A percentile compares a stretch with the other conserved stretches of the same genome.
phyloP scores from a whole-genome alignment of 1,140 invertebrate species.

The Tetramorium parvispinum region DNA sequence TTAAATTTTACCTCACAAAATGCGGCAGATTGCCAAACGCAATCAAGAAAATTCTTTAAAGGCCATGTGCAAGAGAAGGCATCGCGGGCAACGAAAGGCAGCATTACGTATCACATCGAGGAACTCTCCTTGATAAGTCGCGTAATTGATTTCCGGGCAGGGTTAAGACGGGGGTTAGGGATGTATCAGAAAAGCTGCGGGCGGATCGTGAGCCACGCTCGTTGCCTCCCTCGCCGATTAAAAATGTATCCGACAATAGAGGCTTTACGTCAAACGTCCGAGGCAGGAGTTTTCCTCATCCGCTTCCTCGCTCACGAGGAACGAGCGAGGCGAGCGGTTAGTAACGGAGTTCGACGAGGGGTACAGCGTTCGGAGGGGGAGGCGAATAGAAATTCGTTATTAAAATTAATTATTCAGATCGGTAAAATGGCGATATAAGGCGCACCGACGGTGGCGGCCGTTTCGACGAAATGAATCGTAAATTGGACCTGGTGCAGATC shows the following conservation, averaged over 20 bases:
- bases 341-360: slow-evolving; percentile 61
- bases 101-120: slow-evolving; percentile 36
- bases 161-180: background rate
- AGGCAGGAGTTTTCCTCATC: slow-evolving; percentile 66
- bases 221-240: slow-evolving; percentile 63
- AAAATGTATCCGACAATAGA: slow-evolving; percentile 79
- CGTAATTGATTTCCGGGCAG: slow-evolving; percentile 51
- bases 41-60: slow-evolving; percentile 31
- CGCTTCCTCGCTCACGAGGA: slow-evolving; percentile 13
- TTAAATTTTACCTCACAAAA: background rate
- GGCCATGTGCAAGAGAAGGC: background rate
- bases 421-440: slow-evolving; percentile 84
- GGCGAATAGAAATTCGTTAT: slow-evolving; percentile 82
- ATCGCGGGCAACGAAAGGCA: background rate
- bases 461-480: slow-evolving; percentile 85
- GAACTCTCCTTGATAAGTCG: slow-evolving; percentile 47
- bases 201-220: slow-evolving; percentile 45
- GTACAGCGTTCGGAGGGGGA: slow-evolving; percentile 58
- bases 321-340: slow-evolving; percentile 61
- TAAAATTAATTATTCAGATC: slow-evolving; percentile 85
- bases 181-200: slow-evolving; percentile 45
- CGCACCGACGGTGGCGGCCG: slow-evolving; percentile 79
- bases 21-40: background rate
- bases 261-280: slow-evolving; percentile 77
- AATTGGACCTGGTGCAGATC: slow-evolving; percentile 82